Base-by-base conservation (phyloP, 2,888 invertebrate genomes). In the Perizoma flavofasciatum region DNA sequence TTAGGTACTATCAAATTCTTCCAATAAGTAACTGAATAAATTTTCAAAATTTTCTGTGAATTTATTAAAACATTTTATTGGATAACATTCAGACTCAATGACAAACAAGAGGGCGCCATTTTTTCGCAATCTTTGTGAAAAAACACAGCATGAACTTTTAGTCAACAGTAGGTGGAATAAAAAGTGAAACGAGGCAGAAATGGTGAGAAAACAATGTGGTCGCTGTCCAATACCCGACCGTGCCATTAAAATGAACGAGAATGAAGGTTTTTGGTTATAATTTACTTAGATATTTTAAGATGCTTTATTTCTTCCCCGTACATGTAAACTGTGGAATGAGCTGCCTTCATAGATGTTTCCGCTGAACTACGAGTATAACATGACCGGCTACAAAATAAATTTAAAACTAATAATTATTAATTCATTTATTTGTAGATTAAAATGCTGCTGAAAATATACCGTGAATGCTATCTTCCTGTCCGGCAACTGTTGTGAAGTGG, bases 71-170 rank as follows among this genome's bases (percentile, higher is more conserved):
- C 11, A 33, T 53, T 53, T 53, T 10, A 53, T n/a, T 39, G 39
- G n/a, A 46, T 22, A 52, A 47, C 34, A 22, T 54, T 47, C 6
- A 37, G 53, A 34, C 11, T 22, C n/a, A 47, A 53, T 11, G 35
- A 58, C 43, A 40, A 59, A 59, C 32, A 50, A 41, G 22, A 49
- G 34, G 43, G 48, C 34, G 54, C 35, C 49, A 50, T 46, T 54
- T 46, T 35, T 41, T 10, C 41, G 9, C 34, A 39, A 55, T 53
- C 53, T 43, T 62, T 62, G 52, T 46, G 51, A 44, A 39, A 57
- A 55, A 56, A 65, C 51, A 54, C 57, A 55, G 53, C 54, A 35
- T 62, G 61, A 22, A 64, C 61, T 64, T 66, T 62, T 53, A 35
- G 8, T 11, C 46, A 22, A 55, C 46, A 61, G 11, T 11, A 45